phyloP scores from a whole-genome alignment of 2,113 vertebrate species.

The Cephalopholis sonnerati region DNA sequence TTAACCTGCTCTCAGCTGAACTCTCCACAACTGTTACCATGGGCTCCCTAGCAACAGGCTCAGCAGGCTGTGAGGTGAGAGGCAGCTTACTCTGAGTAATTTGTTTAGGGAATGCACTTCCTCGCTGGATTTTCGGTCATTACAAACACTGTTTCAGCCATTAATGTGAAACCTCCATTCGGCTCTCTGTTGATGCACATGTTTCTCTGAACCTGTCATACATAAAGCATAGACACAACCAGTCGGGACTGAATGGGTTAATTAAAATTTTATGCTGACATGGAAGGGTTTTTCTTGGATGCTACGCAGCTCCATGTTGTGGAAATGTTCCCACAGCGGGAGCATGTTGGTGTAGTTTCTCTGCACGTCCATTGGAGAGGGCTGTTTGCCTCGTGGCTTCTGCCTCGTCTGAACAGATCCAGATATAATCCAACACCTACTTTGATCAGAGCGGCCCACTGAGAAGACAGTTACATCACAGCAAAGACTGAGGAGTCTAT shows the following conservation, averaged over 20 bases:
- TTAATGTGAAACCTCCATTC: conserved; percentile 15
- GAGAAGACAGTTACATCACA: background rate
- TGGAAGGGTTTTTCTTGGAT: conserved; percentile 21
- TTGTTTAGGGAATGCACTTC: conserved; percentile 48
- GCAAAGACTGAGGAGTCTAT: too few relatives aligned
- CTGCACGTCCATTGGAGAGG: conserved; percentile 36
- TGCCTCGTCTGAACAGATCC: background rate
- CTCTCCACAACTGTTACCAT: conserved; percentile 54
- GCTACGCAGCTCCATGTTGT: conserved; percentile 1
- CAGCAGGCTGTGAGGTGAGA: conserved; percentile 50
- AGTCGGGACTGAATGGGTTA: conserved; percentile 12
- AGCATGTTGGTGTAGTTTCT: conserved; percentile 16
- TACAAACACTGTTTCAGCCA: conserved; percentile 38
- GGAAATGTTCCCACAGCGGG: conserved; percentile 1
- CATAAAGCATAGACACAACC: conserved; percentile 54
- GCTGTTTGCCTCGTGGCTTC: conserved; percentile 21
- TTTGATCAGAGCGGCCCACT: background rate
- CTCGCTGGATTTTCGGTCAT: conserved; percentile 30
- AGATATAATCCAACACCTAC: conserved; percentile 22
- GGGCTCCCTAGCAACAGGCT: conserved; percentile 72
- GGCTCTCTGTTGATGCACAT: conserved; percentile 2
- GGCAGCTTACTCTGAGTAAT: conserved; percentile 44
- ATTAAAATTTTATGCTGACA: conserved; percentile 56
- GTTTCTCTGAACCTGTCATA: conserved; percentile 30
- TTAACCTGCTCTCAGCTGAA: conserved; percentile 52